Base-by-base conservation (phyloP, 2,888 invertebrate species). In the Andrena minutula region DNA sequence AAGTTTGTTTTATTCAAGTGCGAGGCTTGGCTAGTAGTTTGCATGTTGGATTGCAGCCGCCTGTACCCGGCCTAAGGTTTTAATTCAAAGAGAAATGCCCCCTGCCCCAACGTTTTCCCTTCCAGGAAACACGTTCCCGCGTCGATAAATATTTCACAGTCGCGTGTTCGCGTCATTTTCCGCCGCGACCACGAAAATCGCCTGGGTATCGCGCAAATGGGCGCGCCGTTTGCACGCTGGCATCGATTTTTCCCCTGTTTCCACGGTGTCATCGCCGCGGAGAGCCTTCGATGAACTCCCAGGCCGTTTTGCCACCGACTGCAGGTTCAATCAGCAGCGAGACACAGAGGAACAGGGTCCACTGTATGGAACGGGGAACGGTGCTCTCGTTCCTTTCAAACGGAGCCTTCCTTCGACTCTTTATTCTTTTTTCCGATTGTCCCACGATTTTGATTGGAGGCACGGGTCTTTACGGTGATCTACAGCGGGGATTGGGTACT, bases 191-290 rank as follows among this genome's bases (percentile, higher is more conserved):
- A 8, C 16, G 41, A 26, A 65, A 66, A 71, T 79, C 72, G 75
- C 32, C 49, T 41, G 64, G 73, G 66, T 73, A 70, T 76, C 75
- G 26, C 51, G 64, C 41, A 60, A 80, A 64, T 69, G 72, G 65
- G 61, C 73, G 74, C 79, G 73, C 70, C 80, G 63, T 82, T 85
- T 82, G 82, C 82, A 75, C 78, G 56, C 65, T 20, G n/a, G 47
- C 77, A 85, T 85, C 82, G 85, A 85, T 85, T 85, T 84, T 75
- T 66, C 28, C 75, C n/a, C n/a, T 32, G 28, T 26, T 41, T 41
- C 16, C 8, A n/a, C 70, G 30, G 26, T 61, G 51, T 26, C 23
- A 41, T 49, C 72, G 51, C 51, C 61, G 61, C n/a, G 51, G 61
- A 61, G 58, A 47, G 58, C 49, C 75, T 49, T 80, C 75, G 81